Evolutionary conservation across 1,140 invertebrate species (phyloP), one percentile per base, ranked within the genome.

Genomic region (Phocides pigmalion): DNA sequence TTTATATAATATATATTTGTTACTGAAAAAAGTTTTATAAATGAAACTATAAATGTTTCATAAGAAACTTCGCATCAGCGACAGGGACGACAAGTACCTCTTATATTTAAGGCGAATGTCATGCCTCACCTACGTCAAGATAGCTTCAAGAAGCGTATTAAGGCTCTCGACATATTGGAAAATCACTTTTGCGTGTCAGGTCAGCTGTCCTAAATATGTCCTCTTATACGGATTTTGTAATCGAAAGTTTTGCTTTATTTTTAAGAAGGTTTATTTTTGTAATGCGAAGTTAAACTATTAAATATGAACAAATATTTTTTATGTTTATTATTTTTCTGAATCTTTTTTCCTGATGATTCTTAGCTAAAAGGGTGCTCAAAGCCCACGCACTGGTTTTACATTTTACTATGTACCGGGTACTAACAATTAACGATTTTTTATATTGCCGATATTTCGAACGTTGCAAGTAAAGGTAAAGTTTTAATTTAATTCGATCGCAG

Each of bases 81-180:
- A 12, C 54, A n/a, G 53, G 53, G 42, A 47, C 47, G 42, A 35
- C 39, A 59, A 59, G 56, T 35, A n/a, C 41, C 56, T 47, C 42
- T 59, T 59, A 47, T 47, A 59, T 59, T 44, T 35, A 46, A 46
- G 25, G 25, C 42, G 56, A 59, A 59, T 47, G 56, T 59, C 56
- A 59, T 37, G 11, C 56, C 42, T 59, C 42, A 32, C 56, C 56
- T 59, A n/a, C 22, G 42, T 59, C 56, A 59, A 59, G 56, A 22
- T 19, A 9, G 54, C 12, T 47, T 16, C 5, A 59, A 59, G 56
- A 11, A 59, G 56, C 42, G 56, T 59, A 59, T 59, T 59, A 59
- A 47, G 44, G 25, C 41, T 28, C 64, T 71, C 54, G 65, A 71
- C 67, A 64, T 71, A 67, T 67, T 64, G 64, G 53, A 62, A 67